These are phyloP conservation scores for Aelia acuminata DNA, from an alignment of 2,888 invertebrate species.

Conservation along the genomic window DNA sequence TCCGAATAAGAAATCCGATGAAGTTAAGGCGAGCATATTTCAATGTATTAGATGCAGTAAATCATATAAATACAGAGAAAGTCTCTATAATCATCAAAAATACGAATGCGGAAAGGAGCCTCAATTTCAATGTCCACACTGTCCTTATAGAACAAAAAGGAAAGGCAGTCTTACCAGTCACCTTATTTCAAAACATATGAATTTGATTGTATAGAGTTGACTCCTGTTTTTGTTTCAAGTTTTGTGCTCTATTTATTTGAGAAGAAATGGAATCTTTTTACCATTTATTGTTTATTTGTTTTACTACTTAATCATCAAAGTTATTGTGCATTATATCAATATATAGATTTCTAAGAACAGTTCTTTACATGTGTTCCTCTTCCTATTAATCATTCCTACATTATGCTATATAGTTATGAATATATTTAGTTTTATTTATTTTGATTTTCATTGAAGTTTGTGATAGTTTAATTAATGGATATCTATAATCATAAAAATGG, in stretches of 20 bases:
- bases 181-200: constrained; percentile 53
- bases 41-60: constrained; percentile 59
- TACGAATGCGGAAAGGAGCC: constrained; percentile 71
- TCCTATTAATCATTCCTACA: neutral
- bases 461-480: neutral
- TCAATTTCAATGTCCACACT: constrained; percentile 71
- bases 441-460: neutral
- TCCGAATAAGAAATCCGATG: neutral
- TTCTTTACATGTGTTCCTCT: neutral
- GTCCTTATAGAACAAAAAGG: constrained; percentile 68
- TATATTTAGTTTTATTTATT: no score
- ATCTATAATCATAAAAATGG: no score
- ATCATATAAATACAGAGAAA: constrained; percentile 65
- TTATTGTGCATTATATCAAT: neutral
- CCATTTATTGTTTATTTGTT: neutral
- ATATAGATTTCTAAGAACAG: neutral
- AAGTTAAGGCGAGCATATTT: neutral
- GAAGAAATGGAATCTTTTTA: neutral
- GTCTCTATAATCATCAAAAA: constrained; percentile 66
- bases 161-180: constrained; percentile 67
- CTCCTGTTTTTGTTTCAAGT: no score
- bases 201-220: constrained; percentile 16
- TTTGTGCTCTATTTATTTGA: neutral
- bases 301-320: neutral
- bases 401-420: no score